Base-by-base conservation (phyloP, 1,140 invertebrate genomes). In the Samia ricini region DNA sequence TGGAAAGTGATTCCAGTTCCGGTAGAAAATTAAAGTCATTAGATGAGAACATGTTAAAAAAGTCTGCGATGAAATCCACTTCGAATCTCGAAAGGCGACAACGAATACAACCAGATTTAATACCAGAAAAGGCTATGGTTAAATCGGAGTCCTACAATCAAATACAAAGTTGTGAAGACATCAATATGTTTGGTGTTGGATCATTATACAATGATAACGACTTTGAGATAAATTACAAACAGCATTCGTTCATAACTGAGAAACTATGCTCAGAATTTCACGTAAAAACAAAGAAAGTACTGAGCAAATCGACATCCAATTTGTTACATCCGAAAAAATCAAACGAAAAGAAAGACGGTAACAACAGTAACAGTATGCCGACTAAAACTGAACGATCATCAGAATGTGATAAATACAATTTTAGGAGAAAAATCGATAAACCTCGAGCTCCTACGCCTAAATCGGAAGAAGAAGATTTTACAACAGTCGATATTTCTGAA, bases 251-350 rank as follows among this genome's bases (percentile, higher is more conserved):
- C 56, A 93, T 93, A 21, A 93, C 92, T 29, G 92, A 93, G 66
- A 93, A 93, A 69, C 72, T 93, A 15, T 93, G 92, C 77, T 92
- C 92, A 18, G 92, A 93, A 78, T 93, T 93, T 64, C 92, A 93
- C 64, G 92, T 93, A 0, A 93, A 93, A 73, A 93, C 92, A 2
- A 92, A 92, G 59, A 88, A 91, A 66, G 89, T 91, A 33, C 85
- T 93, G 0, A 93, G 92, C 69, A 93, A 93, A 81, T 93, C 92
- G 4, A 93, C 92, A 3, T 92, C 92, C 2, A 93, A 92, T 72
- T 76, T 93, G 60, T 82, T 93, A 60, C 91, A 93, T 67, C 85
- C 87, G 21, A 91, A 91, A 67, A 91, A 91, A 64, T 42, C 77
- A 18, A 85, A 66, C 56, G 89, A 91, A 6, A 87, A 83, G 56